A percentile compares a stretch with the other conserved stretches of the same genome.
These are phyloP conservation scores for Aromia moschata DNA, from an alignment of 2,888 invertebrate species.

Conservation along the genomic window DNA sequence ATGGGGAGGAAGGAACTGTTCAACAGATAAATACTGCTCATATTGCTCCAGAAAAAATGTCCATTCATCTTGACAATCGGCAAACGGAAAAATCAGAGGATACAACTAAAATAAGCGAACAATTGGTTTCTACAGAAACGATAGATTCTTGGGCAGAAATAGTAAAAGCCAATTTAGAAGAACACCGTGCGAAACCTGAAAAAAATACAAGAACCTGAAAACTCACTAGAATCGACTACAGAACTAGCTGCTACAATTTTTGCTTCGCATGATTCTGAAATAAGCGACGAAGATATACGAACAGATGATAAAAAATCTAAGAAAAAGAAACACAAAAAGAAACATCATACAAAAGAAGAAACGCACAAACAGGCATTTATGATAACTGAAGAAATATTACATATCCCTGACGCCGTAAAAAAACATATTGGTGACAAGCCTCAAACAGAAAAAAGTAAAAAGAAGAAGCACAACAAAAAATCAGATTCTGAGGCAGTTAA, in stretches of 20 bases:
- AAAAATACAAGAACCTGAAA: neutral
- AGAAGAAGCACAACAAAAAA: conserved; percentile 3
- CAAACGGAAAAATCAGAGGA: no score
- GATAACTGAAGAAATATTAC: conserved; percentile 10
- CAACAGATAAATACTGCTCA: neutral
- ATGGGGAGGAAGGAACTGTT: neutral
- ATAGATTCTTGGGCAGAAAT: neutral
- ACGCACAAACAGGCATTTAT: conserved; percentile 4
- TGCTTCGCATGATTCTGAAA: neutral
- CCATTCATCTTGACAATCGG: no score
- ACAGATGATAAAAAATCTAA: conserved; percentile 3
- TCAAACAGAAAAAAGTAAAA: neutral
- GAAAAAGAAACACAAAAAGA: conserved; percentile 16
- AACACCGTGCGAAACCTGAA: no score
- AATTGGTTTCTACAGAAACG: conserved; percentile 9
- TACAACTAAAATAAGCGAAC: no score
- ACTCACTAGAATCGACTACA: neutral
- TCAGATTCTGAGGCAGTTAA: neutral
- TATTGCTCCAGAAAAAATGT: neutral
- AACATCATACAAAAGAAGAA: neutral
- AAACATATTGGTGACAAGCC: neutral
- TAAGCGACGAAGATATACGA: neutral
- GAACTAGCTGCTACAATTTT: neutral
- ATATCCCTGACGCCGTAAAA: conserved; percentile 3
- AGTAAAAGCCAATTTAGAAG: neutral